Evolutionary conservation across 2,113 vertebrate genomes (phyloP).

Genomic region (Larimichthys crocea): DNA sequence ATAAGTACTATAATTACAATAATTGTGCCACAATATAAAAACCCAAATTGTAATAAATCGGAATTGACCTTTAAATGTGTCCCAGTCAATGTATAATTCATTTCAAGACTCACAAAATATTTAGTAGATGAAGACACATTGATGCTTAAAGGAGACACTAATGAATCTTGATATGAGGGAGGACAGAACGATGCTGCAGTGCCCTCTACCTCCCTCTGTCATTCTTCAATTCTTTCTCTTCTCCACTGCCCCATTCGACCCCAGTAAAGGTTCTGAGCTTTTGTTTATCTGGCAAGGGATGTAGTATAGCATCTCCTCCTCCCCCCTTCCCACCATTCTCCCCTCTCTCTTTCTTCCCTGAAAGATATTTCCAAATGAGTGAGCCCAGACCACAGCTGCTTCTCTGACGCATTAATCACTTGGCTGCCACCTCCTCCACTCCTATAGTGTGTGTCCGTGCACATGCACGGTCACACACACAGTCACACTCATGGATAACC

Average conservation of each 20-base stretch:
- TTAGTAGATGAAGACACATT: not conserved
- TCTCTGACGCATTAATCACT: constrained; percentile 81
- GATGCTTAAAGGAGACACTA: constrained; percentile 39
- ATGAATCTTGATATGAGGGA: constrained; percentile 37
- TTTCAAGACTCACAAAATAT: not conserved
- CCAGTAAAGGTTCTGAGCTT: constrained; percentile 40
- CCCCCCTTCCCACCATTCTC: constrained; percentile 21
- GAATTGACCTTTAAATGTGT: not conserved
- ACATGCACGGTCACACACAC: constrained; percentile 8
- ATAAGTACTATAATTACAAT: not conserved
- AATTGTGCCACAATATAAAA: not conserved
- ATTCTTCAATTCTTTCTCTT: constrained; percentile 39
- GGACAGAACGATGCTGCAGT: constrained; percentile 53
- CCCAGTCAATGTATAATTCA: not conserved
- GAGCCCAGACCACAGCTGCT: constrained; percentile 72
- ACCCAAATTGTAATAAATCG: not conserved
- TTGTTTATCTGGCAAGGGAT: constrained; percentile 72
- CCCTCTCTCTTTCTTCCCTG: constrained; percentile 62
- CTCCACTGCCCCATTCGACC: constrained; percentile 26
- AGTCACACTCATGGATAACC: constrained; percentile 29
- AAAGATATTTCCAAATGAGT: constrained; percentile 80
- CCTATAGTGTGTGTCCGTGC: constrained; percentile 7
- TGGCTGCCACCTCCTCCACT: constrained; percentile 63
- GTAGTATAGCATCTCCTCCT: constrained; percentile 35
- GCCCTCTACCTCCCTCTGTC: constrained; percentile 30